These are phyloP conservation scores for Apaloderma vittatum DNA, from an alignment of 2,113 vertebrate species.

Conservation along the genomic window DNA sequence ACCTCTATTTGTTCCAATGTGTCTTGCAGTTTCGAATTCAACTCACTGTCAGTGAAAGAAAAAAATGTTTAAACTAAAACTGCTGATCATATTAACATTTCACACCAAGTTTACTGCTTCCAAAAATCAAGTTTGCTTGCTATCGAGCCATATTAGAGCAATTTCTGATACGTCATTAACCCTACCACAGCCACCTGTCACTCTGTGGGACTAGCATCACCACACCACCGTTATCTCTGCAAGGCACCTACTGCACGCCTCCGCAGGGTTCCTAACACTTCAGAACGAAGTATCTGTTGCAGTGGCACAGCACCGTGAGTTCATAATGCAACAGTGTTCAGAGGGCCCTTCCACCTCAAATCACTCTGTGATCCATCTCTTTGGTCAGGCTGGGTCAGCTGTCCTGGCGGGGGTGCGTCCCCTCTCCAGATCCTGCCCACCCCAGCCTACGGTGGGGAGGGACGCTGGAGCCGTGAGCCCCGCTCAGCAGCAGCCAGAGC, in stretches of 20 bases:
- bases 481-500: too few species aligned
- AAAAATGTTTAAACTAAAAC: background rate
- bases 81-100: background rate
- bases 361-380: too few species aligned
- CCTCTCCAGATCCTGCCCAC: too few species aligned
- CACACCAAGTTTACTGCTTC: background rate
- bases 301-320: background rate
- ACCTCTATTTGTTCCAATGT: constrained; percentile 99
- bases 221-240: background rate
- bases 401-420: too few species aligned
- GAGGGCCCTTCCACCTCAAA: background rate
- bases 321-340: background rate
- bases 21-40: constrained; percentile 98
- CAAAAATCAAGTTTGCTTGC: background rate
- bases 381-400: too few species aligned
- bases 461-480: too few species aligned
- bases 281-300: background rate
- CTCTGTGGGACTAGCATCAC: background rate
- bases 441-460: too few species aligned
- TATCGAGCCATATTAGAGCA: background rate
- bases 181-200: background rate
- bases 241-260: background rate
- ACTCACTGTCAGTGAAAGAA: constrained; percentile 82
- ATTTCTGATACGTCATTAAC: background rate
- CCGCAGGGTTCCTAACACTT: background rate